Base-by-base conservation (phyloP, 2,113 vertebrate species). In the Pygoscelis antarcticus region DNA sequence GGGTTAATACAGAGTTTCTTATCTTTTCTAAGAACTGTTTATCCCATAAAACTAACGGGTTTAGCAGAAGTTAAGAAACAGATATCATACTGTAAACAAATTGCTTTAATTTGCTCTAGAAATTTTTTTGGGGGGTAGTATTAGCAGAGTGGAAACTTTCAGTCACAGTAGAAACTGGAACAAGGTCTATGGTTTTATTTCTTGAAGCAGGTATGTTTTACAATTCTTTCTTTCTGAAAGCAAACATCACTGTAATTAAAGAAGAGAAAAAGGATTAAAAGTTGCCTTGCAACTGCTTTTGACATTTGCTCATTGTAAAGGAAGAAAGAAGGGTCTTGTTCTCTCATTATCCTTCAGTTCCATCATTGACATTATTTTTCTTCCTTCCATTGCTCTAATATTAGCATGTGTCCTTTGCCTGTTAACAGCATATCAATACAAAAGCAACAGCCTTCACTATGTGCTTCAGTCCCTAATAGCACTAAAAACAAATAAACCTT, bases 41-140 rank as follows among this genome's bases (percentile, higher is more conserved):
- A 79, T 90, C 54, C 32, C 20, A 55, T 83, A 84, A 93, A 96
- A 89, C 17, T 61, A 82, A 60, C 0, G 2, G 61, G 40, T 70
- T 95, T 90, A 94, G 66, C n/a, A 82, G 65, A 94, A 87, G 81
- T 47, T 70, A 94, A 88, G 64, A 83, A 93, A 47, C 20, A 92
- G 60, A 87, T 69, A 95, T 38, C 44, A 61, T 25, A 75, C 14
- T 36, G 8, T 83, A 87, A 87, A 94, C 55, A 89, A 83, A 51
- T 16, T 8, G 2, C 5, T 75, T 70, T 85, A 46, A 20, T 85
- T 90, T 80, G 51, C 8, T 75, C 16, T 7, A n/a, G n/a, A 74
- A 11, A 3, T 38, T 83, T 42, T 36, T 47, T 54, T 75, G 19
- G 7, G 8, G 6, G 46, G 22, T 83, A 88, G 29, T 34, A 58